Conservation (phyloP, 2,113 vertebrate genomes). For the Furnarius figulus region DNA sequence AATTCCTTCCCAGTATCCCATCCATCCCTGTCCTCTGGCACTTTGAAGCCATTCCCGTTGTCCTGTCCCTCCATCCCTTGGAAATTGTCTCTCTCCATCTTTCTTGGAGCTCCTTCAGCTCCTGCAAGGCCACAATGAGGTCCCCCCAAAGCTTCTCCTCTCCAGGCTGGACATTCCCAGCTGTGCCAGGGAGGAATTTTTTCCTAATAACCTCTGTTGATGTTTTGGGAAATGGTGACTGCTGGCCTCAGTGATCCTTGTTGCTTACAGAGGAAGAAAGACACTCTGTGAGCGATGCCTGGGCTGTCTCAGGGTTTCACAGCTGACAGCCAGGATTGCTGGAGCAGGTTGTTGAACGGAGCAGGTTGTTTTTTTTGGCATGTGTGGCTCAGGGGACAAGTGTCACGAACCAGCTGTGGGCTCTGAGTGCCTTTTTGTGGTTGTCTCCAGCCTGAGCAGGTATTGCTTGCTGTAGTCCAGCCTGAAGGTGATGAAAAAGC, state of each 20-base stretch:
- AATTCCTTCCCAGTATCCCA: too few species aligned
- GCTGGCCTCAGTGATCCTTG: background rate
- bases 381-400: background rate
- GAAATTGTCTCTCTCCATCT: too few species aligned
- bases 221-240: background rate
- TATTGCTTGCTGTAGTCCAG: background rate
- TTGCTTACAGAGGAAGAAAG: background rate
- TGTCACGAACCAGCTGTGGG: background rate
- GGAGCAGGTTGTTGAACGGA: background rate
- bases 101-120: too few species aligned
- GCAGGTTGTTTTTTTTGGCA: conserved; percentile 5
- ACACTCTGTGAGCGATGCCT: background rate
- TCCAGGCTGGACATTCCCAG: too few species aligned
- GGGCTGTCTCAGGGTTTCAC: background rate
- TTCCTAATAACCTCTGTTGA: background rate
- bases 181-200: background rate
- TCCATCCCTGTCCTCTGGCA: too few species aligned
- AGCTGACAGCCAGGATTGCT: background rate
- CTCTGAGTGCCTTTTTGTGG: conserved; percentile 29
- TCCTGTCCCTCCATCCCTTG: too few species aligned
- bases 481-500: conserved; percentile 41
- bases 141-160: too few species aligned
- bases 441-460: background rate
- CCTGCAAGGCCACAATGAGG: too few species aligned
- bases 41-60: too few species aligned